A percentile compares a stretch with the other conserved stretches of the same genome.
These are phyloP conservation scores for Cyclophora albipunctata DNA, from an alignment of 2,888 invertebrate species.

Conservation along the genomic window DNA sequence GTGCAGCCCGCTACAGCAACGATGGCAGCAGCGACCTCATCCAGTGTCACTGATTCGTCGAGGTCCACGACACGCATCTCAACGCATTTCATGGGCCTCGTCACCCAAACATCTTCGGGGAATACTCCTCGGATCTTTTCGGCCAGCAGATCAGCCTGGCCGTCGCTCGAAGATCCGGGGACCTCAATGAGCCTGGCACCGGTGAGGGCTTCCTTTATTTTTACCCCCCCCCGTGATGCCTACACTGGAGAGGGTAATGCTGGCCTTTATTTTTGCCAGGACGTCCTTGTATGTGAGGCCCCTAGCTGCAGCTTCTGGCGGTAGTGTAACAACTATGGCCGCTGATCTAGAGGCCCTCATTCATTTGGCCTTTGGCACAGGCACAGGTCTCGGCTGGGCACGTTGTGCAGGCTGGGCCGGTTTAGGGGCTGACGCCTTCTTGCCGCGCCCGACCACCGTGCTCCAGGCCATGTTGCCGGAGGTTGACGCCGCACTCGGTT, in stretches of 20 bases:
- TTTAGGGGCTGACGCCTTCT: no score
- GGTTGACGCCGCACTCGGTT: no score
- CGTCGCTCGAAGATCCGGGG: not conserved
- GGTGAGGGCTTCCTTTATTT: not conserved
- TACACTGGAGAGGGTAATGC: not conserved
- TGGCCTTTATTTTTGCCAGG: not conserved
- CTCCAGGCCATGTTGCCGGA: no score
- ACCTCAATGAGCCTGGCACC: not conserved
- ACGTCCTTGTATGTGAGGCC: not conserved
- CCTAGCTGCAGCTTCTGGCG: constrained; percentile 1
- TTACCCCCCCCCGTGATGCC: not conserved
- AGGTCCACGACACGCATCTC: not conserved
- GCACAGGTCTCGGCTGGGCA: no score
- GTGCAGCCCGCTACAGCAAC: not conserved
- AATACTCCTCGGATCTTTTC: not conserved
- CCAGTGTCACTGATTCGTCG: not conserved
- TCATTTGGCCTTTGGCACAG: no score
- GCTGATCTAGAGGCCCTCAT: constrained; percentile 3
- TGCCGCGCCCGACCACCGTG: no score
- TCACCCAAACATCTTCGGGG: not conserved
- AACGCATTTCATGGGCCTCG: not conserved
- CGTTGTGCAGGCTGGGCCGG: no score
- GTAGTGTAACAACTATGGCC: no score
- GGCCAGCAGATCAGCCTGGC: not conserved
- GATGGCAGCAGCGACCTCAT: not conserved